These are phyloP conservation scores for Temnothorax curvispinosus DNA, from an alignment of 1,140 invertebrate species.

Conservation along the genomic window DNA sequence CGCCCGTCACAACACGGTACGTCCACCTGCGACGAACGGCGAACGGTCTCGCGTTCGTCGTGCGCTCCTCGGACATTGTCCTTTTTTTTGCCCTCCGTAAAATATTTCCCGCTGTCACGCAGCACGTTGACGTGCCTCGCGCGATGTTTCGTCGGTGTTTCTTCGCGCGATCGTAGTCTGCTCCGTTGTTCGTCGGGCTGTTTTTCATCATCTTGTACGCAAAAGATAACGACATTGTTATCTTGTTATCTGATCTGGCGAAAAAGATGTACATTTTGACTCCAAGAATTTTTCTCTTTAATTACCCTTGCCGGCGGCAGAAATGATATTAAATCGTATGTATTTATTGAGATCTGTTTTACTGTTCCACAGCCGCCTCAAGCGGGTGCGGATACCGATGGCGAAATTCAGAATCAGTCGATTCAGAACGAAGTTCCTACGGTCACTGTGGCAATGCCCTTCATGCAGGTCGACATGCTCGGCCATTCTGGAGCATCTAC, in stretches of 20 bases:
- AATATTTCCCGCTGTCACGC: neutral
- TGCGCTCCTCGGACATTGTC: neutral
- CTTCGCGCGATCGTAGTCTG: neutral
- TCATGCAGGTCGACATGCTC: conserved; percentile 65
- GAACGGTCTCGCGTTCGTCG: neutral
- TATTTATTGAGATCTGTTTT: neutral
- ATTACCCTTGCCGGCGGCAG: neutral
- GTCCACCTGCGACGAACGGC: conserved; percentile 20
- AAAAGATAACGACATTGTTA: neutral
- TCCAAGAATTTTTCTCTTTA: neutral
- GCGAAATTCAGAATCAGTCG: conserved; percentile 51
- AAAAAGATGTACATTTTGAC: neutral
- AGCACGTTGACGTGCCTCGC: neutral
- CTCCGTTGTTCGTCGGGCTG: neutral
- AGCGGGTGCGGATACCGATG: conserved; percentile 52
- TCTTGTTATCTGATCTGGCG: neutral
- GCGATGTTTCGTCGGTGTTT: neutral
- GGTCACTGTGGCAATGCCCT: conserved; percentile 75
- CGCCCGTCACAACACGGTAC: conserved; percentile 77
- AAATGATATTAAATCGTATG: neutral
- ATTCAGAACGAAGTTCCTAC: conserved; percentile 66
- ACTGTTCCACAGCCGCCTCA: conserved; percentile 60
- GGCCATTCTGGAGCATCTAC: conserved; percentile 69
- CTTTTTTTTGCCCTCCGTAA: neutral
- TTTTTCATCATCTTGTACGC: neutral